Percentiles rank a stretch among this genome's conserved stretches.
Evolutionary conservation across 2,113 vertebrate species (phyloP).

Genomic region (Lepus americanus): DNA sequence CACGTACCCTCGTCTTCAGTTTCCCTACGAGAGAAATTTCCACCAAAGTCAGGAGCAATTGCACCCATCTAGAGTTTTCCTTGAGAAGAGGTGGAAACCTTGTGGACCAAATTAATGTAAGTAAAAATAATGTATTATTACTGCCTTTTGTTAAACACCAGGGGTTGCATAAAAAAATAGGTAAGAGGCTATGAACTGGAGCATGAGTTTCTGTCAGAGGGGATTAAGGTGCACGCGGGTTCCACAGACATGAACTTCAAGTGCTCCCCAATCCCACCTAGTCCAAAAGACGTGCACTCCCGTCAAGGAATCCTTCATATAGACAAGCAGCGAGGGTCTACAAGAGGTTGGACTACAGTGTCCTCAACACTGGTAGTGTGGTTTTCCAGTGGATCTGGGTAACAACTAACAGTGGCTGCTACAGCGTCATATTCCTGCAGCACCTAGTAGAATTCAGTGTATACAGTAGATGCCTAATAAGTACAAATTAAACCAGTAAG

Average conservation of each 20-base stretch:
- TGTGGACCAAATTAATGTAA: not conserved
- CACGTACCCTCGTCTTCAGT: not conserved
- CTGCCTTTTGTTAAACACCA: not conserved
- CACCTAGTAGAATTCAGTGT: not conserved
- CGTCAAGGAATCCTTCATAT: not conserved
- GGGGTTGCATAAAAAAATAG: not conserved
- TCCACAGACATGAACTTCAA: not conserved
- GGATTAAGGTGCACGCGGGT: not conserved
- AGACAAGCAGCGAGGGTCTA: not conserved
- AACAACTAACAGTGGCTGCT: not conserved
- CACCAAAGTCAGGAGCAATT: not conserved
- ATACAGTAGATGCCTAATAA: not conserved
- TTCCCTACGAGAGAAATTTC: not conserved
- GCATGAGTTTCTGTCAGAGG: not conserved
- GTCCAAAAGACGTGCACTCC: not conserved
- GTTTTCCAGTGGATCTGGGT: not conserved
- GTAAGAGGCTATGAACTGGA: not conserved
- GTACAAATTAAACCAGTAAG: constrained; percentile 23
- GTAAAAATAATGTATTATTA: not conserved
- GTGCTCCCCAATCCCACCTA: not conserved
- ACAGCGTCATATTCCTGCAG: not conserved
- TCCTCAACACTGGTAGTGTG: not conserved
- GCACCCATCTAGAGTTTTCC: not conserved
- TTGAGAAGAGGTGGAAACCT: not conserved
- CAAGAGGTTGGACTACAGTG: not conserved